A percentile compares a stretch with the other conserved stretches of the same genome.
Evolutionary conservation across 2,113 vertebrate species (phyloP).

Genomic region (Tiliqua scincoides): DNA sequence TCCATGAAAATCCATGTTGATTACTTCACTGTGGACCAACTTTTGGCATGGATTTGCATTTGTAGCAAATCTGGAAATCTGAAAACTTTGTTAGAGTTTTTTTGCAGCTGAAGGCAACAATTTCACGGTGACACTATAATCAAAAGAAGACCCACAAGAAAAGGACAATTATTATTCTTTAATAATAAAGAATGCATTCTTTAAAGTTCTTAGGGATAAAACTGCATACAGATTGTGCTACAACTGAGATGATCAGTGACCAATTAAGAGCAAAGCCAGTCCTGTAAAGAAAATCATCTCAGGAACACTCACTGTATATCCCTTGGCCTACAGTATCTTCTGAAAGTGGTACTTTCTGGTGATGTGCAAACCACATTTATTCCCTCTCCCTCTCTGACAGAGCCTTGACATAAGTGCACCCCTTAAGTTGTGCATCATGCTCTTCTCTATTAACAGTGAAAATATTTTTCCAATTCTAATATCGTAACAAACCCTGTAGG

Average conservation of each 20-base stretch:
- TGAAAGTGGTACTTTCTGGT: too few species aligned
- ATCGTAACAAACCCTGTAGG: neutral
- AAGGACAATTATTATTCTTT: too few species aligned
- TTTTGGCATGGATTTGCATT: too few species aligned
- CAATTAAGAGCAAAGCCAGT: neutral
- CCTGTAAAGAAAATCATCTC: neutral
- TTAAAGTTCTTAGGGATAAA: neutral
- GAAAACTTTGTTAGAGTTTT: too few species aligned
- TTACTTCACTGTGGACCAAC: too few species aligned
- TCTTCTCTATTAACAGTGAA: neutral
- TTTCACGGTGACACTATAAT: too few species aligned
- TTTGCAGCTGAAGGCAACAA: too few species aligned
- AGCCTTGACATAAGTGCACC: too few species aligned
- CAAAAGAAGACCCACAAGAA: too few species aligned
- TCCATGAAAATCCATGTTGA: too few species aligned
- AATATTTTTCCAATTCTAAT: neutral
- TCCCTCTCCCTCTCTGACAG: neutral
- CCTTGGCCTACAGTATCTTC: neutral
- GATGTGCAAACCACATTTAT: neutral
- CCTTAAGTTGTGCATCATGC: neutral
- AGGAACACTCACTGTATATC: neutral
- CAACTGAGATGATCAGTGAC: neutral
- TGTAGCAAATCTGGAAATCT: too few species aligned
- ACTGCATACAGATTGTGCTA: neutral
- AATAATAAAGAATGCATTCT: neutral